A percentile compares a stretch with the other conserved stretches of the same genome.
These are phyloP conservation scores for Dermochelys coriacea DNA, from an alignment of 2,797 vertebrate species.

Conservation along the genomic window DNA sequence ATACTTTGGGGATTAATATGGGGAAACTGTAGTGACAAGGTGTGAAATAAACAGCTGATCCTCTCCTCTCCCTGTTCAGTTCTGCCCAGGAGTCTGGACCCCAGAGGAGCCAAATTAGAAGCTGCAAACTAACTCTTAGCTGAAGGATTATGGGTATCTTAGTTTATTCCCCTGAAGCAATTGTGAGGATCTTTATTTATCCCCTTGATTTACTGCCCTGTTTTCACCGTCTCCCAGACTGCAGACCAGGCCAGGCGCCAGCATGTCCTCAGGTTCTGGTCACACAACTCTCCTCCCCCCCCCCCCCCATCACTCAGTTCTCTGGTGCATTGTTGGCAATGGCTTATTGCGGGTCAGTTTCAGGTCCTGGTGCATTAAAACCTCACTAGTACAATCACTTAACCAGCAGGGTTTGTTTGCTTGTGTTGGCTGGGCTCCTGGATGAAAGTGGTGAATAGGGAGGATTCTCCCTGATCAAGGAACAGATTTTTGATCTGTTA, in stretches of 20 bases:
- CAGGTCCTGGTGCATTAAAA: neutral
- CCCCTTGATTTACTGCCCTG: conserved; percentile 45
- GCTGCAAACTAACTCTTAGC: neutral
- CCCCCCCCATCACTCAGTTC: neutral
- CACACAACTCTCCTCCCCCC: neutral
- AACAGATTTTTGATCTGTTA: neutral
- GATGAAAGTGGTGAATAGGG: neutral
- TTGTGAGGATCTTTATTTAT: neutral
- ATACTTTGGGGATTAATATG: neutral
- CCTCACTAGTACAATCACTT: neutral
- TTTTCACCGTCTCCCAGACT: conserved; percentile 23
- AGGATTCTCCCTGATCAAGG: neutral
- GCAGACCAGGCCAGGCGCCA: neutral
- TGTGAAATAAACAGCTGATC: neutral
- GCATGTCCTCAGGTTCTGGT: neutral
- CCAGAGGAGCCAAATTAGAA: neutral
- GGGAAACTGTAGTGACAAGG: neutral
- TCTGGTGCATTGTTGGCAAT: neutral
- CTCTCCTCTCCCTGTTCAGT: neutral
- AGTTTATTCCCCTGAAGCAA: neutral
- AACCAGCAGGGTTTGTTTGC: neutral
- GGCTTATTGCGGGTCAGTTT: neutral
- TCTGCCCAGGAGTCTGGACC: neutral
- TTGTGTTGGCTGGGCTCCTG: neutral
- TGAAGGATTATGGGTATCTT: neutral